Percentiles rank a stretch among this genome's conserved stretches.
These are phyloP conservation scores for Agrypnus murinus DNA, from an alignment of 2,888 invertebrate species.

Conservation along the genomic window DNA sequence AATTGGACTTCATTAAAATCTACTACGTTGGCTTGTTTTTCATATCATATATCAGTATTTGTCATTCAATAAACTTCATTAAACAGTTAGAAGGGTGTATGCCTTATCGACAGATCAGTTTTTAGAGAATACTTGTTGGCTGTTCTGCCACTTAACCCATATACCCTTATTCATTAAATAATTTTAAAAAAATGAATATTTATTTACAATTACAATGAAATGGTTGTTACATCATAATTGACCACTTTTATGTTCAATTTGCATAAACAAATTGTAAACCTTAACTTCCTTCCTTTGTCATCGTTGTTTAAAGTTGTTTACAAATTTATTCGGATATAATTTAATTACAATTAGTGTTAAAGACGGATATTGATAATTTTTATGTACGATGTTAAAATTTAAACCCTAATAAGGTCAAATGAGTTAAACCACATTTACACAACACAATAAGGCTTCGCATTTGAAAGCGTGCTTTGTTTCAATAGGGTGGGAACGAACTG, in stretches of 20 bases:
- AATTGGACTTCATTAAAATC: neutral
- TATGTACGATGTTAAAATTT: neutral
- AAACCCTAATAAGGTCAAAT: neutral
- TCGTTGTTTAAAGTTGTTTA: too few species aligned
- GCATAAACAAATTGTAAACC: conserved; percentile 7
- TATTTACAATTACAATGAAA: too few species aligned
- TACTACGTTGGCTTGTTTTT: neutral
- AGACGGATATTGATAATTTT: conserved; percentile 12
- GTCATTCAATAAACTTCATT: too few species aligned
- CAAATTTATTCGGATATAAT: too few species aligned
- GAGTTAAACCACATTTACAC: neutral
- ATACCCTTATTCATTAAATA: too few species aligned
- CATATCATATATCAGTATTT: too few species aligned
- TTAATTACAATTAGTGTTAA: neutral
- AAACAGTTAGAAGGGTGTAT: too few species aligned
- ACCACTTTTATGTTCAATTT: conserved; percentile 2
- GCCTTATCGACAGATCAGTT: too few species aligned
- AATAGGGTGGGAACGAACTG: neutral
- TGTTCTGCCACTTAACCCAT: too few species aligned
- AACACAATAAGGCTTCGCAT: neutral
- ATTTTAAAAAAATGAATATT: too few species aligned
- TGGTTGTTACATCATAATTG: conserved; percentile 7
- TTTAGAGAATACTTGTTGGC: too few species aligned
- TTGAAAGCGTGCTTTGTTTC: conserved; percentile 3
- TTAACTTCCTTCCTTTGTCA: conserved; percentile 8